A percentile compares a stretch with the other conserved stretches of the same genome.
phyloP scores from a whole-genome alignment of 2,797 vertebrate genomes.

The Enteromius anoplus region DNA sequence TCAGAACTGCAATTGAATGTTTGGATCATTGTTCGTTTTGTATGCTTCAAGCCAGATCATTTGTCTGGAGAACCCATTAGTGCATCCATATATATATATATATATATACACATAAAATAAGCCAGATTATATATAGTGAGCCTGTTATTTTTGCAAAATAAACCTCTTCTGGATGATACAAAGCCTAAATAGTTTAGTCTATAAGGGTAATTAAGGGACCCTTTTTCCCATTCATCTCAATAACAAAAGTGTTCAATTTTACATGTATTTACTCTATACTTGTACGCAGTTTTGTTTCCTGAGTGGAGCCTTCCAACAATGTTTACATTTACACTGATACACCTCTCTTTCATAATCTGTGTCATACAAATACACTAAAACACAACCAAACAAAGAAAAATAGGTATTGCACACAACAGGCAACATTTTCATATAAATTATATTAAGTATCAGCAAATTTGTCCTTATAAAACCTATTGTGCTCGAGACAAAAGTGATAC shows the following conservation, averaged over 20 bases:
- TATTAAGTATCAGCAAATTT: conserved; percentile 1
- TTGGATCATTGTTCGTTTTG: no score
- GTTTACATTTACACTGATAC: not conserved
- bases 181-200: not conserved
- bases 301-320: not conserved
- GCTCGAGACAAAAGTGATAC: not conserved
- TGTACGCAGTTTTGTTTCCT: not conserved
- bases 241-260: not conserved
- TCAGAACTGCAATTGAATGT: no score
- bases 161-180: not conserved
- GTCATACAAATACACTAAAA: not conserved
- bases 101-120: not conserved
- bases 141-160: not conserved
- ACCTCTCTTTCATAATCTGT: not conserved
- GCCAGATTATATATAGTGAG: not conserved
- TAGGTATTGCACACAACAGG: not conserved
- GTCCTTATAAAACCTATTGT: not conserved
- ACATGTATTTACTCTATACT: not conserved
- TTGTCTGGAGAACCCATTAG: no score
- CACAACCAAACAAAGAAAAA: conserved; percentile 8
- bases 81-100: no score
- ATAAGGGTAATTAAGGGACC: not conserved
- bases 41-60: no score
- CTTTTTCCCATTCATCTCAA: not conserved
- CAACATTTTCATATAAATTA: conserved; percentile 1